Evolutionary conservation across 2,113 vertebrate genomes (phyloP).

Genomic region (Equus przewalskii): DNA sequence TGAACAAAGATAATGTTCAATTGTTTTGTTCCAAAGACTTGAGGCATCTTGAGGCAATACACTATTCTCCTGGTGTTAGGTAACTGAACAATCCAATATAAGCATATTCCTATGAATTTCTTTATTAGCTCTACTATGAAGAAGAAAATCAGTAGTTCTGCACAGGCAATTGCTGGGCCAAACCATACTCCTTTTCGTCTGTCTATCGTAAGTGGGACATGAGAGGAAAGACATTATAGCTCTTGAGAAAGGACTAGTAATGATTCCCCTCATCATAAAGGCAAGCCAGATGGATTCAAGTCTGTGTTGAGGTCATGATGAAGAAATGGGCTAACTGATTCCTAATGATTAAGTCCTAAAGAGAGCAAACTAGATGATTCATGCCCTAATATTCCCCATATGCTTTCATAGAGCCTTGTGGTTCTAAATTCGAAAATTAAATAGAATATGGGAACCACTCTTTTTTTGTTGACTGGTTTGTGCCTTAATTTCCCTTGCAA

Average conservation of each 20-base stretch:
- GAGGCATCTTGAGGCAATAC: background rate
- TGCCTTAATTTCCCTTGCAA: background rate
- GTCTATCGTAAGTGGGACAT: background rate
- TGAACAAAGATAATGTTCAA: background rate
- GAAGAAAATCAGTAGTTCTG: background rate
- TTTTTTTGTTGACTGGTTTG: background rate
- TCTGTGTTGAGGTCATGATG: background rate
- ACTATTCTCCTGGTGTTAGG: background rate
- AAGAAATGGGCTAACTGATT: background rate
- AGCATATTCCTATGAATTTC: background rate
- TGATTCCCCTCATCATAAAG: background rate
- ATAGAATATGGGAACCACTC: background rate
- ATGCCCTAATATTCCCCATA: background rate
- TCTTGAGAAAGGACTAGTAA: background rate
- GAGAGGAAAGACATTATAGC: background rate
- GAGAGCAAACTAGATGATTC: background rate
- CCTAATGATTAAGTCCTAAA: constrained; percentile 5
- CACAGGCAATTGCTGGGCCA: background rate
- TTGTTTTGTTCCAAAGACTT: constrained; percentile 56
- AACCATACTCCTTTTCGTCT: background rate
- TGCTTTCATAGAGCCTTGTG: constrained; percentile 18
- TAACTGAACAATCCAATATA: background rate
- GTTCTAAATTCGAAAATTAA: background rate
- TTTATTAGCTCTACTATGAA: background rate
- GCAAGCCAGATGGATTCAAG: background rate